Base-by-base conservation (phyloP, 1,140 invertebrate genomes). In the Panagrolaimus sp. region DNA sequence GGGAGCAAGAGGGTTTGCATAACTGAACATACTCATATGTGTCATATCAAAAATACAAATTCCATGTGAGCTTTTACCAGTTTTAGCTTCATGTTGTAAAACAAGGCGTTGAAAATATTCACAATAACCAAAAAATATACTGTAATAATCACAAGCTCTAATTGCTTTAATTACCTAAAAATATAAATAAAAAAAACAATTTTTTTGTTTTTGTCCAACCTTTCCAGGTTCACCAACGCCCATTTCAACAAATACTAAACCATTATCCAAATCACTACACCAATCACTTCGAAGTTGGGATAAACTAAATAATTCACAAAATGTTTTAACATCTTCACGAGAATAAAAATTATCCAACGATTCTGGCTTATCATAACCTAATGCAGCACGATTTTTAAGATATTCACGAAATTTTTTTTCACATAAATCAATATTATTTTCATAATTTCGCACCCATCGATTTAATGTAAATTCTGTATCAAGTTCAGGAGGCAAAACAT, bases 31-130 rank as follows among this genome's bases (percentile, higher is more conserved):
- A 9, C 11, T 31, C 57, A 57, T 75, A 20, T 76, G 62, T 46
- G 73, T 63, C 75, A 77, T 77, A 62, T 76, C 75, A 46, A 76
- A 76, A 45, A 76, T 78, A 61, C 76, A 78, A 25, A 76, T 64
- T 25, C 72, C 75, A 66, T 75, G 63, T 38, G 75, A 76, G 25
- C 27, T 44, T 47, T 68, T 63, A 7, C 75, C 75, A 25, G 67
- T 63, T 48, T 65, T 65, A 31, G 45, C 23, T 67, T 76, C 75
- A 23, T 72, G 68, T 43, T 73, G 63, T 11, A 76, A 38, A n/a
- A 76, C 66, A 31, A 76, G 48, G 31, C 53, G 63, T 77, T 76
- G 69, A 61, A 74, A 78, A 43, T 78, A 76, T 63, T 76, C 75
- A 64, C 75, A 78, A 53, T 78, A 74, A 42, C 72, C 72, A 23